A percentile compares a stretch with the other conserved stretches of the same genome.
These are phyloP conservation scores for Diorhabda elongata DNA, from an alignment of 1,140 invertebrate species.

Conservation along the genomic window DNA sequence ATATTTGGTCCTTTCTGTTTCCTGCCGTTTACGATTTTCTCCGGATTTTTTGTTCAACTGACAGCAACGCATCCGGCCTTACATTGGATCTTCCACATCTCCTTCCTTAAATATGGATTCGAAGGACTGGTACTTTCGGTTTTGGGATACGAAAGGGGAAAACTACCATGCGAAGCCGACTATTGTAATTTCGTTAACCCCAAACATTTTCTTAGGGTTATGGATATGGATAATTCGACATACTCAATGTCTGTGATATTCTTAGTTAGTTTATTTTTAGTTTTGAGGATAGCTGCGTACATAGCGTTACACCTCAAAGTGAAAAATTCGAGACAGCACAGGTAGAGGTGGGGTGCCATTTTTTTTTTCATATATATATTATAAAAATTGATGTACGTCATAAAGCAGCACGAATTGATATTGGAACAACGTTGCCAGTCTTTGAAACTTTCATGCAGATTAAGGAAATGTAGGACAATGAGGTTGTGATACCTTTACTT, in stretches of 20 bases:
- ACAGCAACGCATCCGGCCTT: constrained; percentile 75
- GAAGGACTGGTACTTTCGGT: constrained; percentile 63
- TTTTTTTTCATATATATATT: too few species aligned
- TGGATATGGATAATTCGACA: constrained; percentile 68
- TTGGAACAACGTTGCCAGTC: too few species aligned
- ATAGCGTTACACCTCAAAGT: constrained; percentile 38
- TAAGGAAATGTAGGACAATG: too few species aligned
- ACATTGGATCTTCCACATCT: constrained; percentile 82
- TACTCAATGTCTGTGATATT: constrained; percentile 50
- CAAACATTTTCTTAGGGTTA: constrained; percentile 61
- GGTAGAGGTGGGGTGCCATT: not conserved
- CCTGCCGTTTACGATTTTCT: constrained; percentile 82
- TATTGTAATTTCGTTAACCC: constrained; percentile 73
- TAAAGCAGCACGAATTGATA: too few species aligned
- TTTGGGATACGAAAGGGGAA: constrained; percentile 64
- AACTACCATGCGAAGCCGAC: constrained; percentile 57
- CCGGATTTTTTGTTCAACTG: constrained; percentile 84
- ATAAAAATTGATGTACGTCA: too few species aligned
- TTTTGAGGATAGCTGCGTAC: constrained; percentile 37
- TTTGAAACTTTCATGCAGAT: too few species aligned
- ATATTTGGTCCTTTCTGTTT: constrained; percentile 81
- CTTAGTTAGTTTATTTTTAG: constrained; percentile 34
- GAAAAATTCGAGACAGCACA: constrained; percentile 23
- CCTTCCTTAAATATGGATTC: constrained; percentile 75
- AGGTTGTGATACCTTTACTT: too few species aligned